Conservation (phyloP, 2,888 invertebrate genomes). For the Conistra vaccinii region DNA sequence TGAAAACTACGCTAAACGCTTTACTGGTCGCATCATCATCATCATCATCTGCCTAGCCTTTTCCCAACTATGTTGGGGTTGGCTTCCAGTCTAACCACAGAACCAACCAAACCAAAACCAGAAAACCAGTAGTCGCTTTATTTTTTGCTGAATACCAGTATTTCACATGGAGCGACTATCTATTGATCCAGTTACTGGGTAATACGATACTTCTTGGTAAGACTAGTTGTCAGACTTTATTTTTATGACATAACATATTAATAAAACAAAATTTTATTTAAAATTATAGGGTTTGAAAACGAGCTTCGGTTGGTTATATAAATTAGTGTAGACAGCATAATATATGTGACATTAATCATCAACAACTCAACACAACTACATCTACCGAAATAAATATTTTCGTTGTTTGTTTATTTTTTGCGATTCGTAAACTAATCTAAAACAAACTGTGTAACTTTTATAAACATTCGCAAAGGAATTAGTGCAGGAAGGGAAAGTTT, state of each 20-base stretch:
- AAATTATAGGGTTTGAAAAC: not conserved
- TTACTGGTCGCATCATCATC: constrained; percentile 1
- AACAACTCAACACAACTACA: not conserved
- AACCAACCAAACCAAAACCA: no score
- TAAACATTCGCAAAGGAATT: not conserved
- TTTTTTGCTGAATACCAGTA: no score
- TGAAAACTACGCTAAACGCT: constrained; percentile 1
- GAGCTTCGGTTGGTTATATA: not conserved
- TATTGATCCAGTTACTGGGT: no score
- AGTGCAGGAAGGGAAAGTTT: not conserved
- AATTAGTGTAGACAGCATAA: not conserved
- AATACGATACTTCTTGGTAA: no score
- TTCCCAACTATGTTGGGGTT: no score
- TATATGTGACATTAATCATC: not conserved
- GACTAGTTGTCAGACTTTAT: not conserved
- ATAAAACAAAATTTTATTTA: not conserved
- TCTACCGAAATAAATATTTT: not conserved
- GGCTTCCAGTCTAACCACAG: no score
- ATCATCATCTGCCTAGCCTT: no score
- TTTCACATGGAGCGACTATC: no score
- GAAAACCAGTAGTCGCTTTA: no score
- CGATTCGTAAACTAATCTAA: not conserved
- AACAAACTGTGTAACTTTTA: not conserved
- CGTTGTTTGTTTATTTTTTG: not conserved
- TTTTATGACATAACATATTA: not conserved